Conservation (phyloP, 2,888 invertebrate genomes). For the Catocala sponsa region DNA sequence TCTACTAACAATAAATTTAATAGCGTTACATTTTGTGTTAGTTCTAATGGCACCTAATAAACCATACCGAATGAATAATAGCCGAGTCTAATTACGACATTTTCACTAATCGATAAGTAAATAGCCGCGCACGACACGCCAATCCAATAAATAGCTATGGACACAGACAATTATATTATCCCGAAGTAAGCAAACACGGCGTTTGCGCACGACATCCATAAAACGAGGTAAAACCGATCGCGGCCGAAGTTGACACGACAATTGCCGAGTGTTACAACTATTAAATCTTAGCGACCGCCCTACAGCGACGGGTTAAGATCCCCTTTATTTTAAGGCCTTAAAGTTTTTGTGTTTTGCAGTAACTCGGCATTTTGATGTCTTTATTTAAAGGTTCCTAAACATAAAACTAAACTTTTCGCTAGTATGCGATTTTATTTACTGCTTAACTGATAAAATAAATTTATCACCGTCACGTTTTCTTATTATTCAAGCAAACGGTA, state of each 20-base stretch:
- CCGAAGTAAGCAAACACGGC: slow-evolving; percentile 48
- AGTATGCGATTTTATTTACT: too few relatives aligned
- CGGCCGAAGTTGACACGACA: slow-evolving; percentile 65
- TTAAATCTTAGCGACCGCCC: slow-evolving; percentile 54
- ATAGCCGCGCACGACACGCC: slow-evolving; percentile 43
- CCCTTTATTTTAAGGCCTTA: slow-evolving; percentile 13
- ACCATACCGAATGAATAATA: slow-evolving; percentile 31
- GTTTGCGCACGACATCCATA: slow-evolving; percentile 70
- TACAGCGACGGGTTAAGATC: slow-evolving; percentile 3
- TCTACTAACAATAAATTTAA: neutral
- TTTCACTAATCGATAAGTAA: slow-evolving; percentile 52
- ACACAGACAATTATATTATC: slow-evolving; percentile 66
- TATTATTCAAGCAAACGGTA: too few relatives aligned
- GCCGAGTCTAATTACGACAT: slow-evolving; percentile 46
- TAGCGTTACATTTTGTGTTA: neutral
- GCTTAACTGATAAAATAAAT: too few relatives aligned
- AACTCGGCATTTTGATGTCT: slow-evolving; percentile 1
- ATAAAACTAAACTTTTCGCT: too few relatives aligned
- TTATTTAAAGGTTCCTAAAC: neutral
- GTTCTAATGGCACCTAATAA: slow-evolving; percentile 15
- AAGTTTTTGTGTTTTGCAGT: neutral
- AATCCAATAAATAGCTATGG: slow-evolving; percentile 55
- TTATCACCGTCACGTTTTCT: too few relatives aligned
- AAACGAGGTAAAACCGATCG: slow-evolving; percentile 60
- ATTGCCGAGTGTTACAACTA: slow-evolving; percentile 60